Conservation (phyloP, 2,113 vertebrate genomes). For the Tinamus guttatus region DNA sequence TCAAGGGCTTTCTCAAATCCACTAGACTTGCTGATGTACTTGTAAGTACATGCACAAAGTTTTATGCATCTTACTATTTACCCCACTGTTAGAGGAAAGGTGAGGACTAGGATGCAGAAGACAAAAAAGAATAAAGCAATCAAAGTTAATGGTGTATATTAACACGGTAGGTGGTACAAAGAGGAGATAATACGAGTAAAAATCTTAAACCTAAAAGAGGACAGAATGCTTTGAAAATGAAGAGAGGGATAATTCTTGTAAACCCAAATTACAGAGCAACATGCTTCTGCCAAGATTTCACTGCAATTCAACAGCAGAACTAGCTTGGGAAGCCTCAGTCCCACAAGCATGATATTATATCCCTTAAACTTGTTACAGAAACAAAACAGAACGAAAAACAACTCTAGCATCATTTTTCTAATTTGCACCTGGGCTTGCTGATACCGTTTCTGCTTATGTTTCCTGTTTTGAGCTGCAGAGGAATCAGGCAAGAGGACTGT, state of each 20-base stretch:
- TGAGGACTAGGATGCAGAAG: background rate
- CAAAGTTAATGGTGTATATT: background rate
- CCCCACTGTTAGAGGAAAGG: background rate
- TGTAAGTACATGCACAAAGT: background rate
- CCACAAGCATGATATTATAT: background rate
- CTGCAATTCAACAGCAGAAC: background rate
- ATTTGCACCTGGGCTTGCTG: conserved; percentile 5
- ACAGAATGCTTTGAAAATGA: background rate
- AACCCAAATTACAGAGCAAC: background rate
- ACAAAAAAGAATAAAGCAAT: background rate
- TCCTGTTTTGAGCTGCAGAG: conserved; percentile 9
- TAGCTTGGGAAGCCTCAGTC: background rate
- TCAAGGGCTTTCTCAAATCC: background rate
- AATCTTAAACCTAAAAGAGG: background rate
- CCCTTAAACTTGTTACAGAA: background rate
- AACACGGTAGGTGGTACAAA: background rate
- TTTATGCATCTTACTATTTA: background rate
- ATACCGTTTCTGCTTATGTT: conserved; percentile 25
- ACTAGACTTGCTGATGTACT: background rate
- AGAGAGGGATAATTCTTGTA: background rate
- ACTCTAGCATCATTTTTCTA: background rate
- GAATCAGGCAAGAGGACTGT: background rate
- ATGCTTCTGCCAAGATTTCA: background rate
- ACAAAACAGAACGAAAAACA: background rate
- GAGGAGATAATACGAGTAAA: background rate